A percentile compares a stretch with the other conserved stretches of the same genome.
Conservation (phyloP, 1,140 invertebrate genomes). For the Pentalonia nigronervosa region DNA sequence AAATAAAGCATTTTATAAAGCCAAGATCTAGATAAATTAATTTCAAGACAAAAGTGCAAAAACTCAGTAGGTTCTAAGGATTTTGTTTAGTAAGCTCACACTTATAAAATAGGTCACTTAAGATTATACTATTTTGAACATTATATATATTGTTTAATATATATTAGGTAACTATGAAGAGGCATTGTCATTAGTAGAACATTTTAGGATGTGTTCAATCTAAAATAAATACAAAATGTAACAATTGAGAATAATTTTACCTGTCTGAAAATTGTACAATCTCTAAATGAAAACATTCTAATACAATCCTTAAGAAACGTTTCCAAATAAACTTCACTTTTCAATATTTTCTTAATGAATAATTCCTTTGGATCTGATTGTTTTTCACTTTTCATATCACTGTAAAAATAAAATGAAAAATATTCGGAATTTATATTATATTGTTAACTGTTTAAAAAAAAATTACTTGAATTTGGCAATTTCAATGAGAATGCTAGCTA, state of each 20-base stretch:
- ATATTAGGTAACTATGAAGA: neutral
- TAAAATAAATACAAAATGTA: neutral
- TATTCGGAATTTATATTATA: neutral
- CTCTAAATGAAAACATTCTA: slow-evolving; percentile 85
- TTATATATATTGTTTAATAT: neutral
- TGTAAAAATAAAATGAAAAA: neutral
- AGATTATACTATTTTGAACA: neutral
- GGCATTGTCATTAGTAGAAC: neutral
- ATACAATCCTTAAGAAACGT: slow-evolving; percentile 83
- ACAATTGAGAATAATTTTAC: slow-evolving; percentile 58
- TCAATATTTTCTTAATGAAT: slow-evolving; percentile 71
- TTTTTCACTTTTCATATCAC: slow-evolving; percentile 60
- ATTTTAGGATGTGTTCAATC: neutral
- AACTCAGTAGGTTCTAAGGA: neutral
- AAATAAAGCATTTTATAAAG: too few species aligned
- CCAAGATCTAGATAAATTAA: neutral
- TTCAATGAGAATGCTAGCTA: slow-evolving; percentile 78
- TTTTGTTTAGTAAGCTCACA: neutral
- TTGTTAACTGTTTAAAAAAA: neutral
- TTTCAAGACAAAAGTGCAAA: neutral
- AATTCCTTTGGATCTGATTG: slow-evolving; percentile 73
- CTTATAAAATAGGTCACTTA: neutral
- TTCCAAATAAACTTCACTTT: slow-evolving; percentile 78
- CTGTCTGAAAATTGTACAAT: slow-evolving; percentile 85
- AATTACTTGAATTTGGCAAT: slow-evolving; percentile 72